A percentile compares a stretch with the other conserved stretches of the same genome.
These are phyloP conservation scores for Eupsittula cactorum DNA, from an alignment of 2,113 vertebrate genomes.

Conservation along the genomic window DNA sequence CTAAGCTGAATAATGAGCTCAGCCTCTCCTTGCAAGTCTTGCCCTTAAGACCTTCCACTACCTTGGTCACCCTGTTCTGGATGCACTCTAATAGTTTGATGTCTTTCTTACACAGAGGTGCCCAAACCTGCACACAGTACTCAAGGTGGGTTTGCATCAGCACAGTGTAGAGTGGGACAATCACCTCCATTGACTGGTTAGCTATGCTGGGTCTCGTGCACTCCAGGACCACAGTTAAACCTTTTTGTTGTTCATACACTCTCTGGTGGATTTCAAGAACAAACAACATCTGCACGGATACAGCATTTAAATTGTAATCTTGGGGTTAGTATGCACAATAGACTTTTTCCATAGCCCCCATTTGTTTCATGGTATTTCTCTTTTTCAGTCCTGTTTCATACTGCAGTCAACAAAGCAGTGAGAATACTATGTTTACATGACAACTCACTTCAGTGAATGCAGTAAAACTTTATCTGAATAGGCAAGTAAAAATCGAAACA, in stretches of 20 bases:
- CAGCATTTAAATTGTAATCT: background rate
- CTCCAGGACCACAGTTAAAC: background rate
- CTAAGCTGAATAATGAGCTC: background rate
- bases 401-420: background rate
- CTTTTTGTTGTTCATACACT: background rate
- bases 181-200: background rate
- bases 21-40: background rate
- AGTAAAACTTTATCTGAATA: background rate
- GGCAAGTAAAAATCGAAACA: constrained; percentile 8
- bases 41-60: background rate
- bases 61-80: background rate
- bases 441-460: background rate
- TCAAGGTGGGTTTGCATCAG: background rate
- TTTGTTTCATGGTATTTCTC: background rate
- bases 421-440: background rate
- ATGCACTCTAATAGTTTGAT: background rate
- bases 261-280: background rate
- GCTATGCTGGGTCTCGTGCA: background rate
- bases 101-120: background rate
- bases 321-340: background rate
- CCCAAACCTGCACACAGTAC: background rate
- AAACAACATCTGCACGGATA: background rate
- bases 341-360: background rate
- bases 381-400: background rate
- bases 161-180: background rate